phyloP scores from a whole-genome alignment of 2,797 vertebrate species.

The Lepilemur septentrionalis region DNA sequence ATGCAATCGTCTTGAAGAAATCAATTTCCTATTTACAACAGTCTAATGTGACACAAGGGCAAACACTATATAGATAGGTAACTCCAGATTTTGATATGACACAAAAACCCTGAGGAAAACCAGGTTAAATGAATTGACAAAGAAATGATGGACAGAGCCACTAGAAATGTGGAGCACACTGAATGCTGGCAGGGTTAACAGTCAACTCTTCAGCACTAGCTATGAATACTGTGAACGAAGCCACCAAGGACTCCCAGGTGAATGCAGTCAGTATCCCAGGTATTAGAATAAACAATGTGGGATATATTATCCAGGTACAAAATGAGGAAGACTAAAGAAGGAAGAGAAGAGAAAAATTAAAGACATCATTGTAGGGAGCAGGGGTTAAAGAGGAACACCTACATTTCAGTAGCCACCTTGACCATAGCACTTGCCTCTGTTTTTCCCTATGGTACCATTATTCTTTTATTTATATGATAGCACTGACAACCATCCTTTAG shows the following conservation, averaged over 20 bases:
- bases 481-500: background rate
- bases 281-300: background rate
- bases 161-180: background rate
- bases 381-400: background rate
- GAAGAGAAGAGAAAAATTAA: background rate
- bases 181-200: background rate
- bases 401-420: background rate
- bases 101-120: slow-evolving; percentile 42
- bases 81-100: slow-evolving; percentile 23
- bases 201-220: background rate
- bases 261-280: background rate
- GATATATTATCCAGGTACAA: background rate
- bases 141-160: slow-evolving; percentile 22
- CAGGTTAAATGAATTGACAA: slow-evolving; percentile 21
- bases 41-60: background rate
- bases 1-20: slow-evolving; percentile 53
- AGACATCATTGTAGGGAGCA: background rate
- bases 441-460: background rate
- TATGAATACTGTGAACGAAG: background rate
- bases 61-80: background rate
- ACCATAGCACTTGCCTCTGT: background rate
- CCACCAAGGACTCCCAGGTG: background rate
- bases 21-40: slow-evolving; percentile 29
- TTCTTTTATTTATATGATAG: background rate
- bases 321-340: background rate